Conservation (phyloP, 92 coral and sea anemone genomes). For the Palythoa grandiflora region DNA sequence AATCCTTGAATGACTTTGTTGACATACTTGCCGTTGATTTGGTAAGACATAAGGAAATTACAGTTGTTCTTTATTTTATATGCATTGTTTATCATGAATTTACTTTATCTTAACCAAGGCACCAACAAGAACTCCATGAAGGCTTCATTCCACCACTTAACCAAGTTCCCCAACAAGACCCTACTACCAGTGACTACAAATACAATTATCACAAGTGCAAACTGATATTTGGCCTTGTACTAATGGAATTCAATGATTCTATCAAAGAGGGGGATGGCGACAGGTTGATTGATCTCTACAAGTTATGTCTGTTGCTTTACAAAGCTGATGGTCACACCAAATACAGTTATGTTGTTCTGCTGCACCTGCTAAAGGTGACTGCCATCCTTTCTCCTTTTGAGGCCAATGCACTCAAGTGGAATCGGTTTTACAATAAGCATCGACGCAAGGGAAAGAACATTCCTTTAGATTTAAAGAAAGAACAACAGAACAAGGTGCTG, state of each 20-base stretch:
- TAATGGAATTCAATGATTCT: conserved; percentile 59
- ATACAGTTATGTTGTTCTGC: conserved; percentile 61
- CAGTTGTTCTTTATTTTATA: not conserved
- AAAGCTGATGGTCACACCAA: conserved; percentile 56
- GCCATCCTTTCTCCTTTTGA: conserved; percentile 14
- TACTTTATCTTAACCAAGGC: not conserved
- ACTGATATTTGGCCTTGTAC: conserved; percentile 16
- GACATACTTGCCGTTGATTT: not conserved
- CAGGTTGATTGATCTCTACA: conserved; percentile 62
- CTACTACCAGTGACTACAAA: not conserved
- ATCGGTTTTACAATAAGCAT: conserved; percentile 35
- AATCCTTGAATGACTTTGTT: not conserved
- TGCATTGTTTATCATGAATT: not conserved
- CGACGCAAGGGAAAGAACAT: conserved; percentile 42
- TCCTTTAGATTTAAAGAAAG: conserved; percentile 35
- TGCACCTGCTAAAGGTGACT: conserved; percentile 52
- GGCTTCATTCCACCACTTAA: not conserved
- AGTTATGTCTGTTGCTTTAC: conserved; percentile 52
- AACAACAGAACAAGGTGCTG: conserved; percentile 43
- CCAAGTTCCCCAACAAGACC: not conserved
- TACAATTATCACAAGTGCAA: not conserved
- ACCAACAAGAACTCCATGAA: not conserved
- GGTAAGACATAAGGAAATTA: not conserved
- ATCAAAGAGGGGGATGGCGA: conserved; percentile 71
- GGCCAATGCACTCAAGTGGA: conserved; percentile 34